Base-by-base conservation (phyloP, 2,888 invertebrate species). In the Lasioglossum villosulum region DNA sequence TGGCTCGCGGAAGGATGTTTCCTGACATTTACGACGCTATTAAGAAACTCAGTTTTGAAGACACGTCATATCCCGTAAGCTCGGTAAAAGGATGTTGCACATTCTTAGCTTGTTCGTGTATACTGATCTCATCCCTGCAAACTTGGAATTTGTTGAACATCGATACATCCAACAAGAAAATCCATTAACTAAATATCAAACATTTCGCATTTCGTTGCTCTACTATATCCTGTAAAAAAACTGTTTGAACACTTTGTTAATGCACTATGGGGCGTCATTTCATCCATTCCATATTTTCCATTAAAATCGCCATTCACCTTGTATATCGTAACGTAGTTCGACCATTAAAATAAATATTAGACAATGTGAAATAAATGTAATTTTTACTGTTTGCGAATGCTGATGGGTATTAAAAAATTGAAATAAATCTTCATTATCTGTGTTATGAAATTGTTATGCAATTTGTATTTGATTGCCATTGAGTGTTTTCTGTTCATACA, bases 21-120 rank as follows among this genome's bases (percentile, higher is more conserved):
- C 84, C 86, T 80, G 90, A 88, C 89, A 59, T 86, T 89, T 88
- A 89, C 88, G 90, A 87, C 78, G 80, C 86, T 77, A 75, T 45
- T 82, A 63, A 70, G 87, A 56, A 88, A 84, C 88, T 84, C 80
- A 75, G 86, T 84, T 89, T 80, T 78, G 78, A 88, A 87, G 84
- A 75, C 72, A 72, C 82, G 70, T 63, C 76, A 71, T 75, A 75
- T 82, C 76, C 63, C 76, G 68, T 76, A 75, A 73, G 63, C 34
- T 75, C 75, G 56, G 75, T 78, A 78, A 84, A 86, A 87, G 76
- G 70, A 71, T 52, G 39, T 52, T 45, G 45, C 59, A 89, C 39
- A 72, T 56, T 74, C 74, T 37, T 77, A 66, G 34, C 68, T 39
- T 85, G 80, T 56, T 80, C 80, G 71, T 68, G 42, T 73, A 37